Percentiles rank a stretch among this genome's conserved stretches.
phyloP scores from a whole-genome alignment of 2,797 vertebrate genomes.

The Aselliscus stoliczkanus region DNA sequence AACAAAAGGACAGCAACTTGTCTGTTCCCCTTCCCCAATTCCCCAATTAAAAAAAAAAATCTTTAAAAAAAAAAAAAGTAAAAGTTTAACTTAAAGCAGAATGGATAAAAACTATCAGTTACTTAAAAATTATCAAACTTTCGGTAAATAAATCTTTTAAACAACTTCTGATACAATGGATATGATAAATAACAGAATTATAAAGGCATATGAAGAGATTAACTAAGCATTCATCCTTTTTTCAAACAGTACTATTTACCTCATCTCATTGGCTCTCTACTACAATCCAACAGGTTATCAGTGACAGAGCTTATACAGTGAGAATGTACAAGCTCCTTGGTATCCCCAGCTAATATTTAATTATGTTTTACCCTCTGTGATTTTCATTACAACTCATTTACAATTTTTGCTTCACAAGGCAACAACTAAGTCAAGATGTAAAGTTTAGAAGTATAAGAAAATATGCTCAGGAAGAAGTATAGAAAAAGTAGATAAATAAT shows the following conservation, averaged over 20 bases:
- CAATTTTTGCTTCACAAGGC: slow-evolving; percentile 35
- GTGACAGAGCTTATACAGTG: neutral
- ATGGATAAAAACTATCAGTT: neutral
- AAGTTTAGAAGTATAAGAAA: neutral
- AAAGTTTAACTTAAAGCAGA: neutral
- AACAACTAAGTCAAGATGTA: neutral
- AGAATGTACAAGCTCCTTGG: neutral
- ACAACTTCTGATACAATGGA: neutral
- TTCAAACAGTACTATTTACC: neutral
- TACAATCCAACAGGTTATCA: neutral
- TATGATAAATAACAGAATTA: neutral
- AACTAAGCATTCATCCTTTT: neutral
- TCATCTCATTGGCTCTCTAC: neutral
- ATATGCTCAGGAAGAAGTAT: neutral
- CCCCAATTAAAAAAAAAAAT: too few species aligned
- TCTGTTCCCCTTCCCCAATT: too few species aligned
- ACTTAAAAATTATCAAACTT: neutral
- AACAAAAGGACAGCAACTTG: too few species aligned
- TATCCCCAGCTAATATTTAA: neutral
- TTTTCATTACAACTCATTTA: slow-evolving; percentile 5
- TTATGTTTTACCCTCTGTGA: neutral
- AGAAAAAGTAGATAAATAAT: neutral
- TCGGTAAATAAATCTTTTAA: neutral
- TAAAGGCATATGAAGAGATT: neutral
- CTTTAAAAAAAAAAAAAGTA: too few species aligned